Conservation (phyloP, 2,888 invertebrate species). For the Bruchidius siliquastri region DNA sequence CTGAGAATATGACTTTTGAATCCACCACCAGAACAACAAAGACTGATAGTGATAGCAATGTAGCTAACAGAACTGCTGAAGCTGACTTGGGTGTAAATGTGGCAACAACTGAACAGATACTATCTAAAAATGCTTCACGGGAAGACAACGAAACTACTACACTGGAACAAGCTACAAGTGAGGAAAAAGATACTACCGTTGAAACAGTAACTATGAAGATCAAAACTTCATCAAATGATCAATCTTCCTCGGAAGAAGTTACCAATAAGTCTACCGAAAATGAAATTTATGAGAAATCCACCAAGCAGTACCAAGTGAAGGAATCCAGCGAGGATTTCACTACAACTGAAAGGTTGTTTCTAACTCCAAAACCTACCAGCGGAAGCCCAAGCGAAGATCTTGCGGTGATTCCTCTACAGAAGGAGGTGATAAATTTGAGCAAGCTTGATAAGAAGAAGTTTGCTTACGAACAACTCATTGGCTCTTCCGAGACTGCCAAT, state of each 20-base stretch:
- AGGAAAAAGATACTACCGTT: not conserved
- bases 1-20: not conserved
- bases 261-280: conserved; percentile 8
- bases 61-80: not conserved
- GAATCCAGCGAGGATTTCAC: conserved; percentile 33
- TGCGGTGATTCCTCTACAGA: conserved; percentile 31
- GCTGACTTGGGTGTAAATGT: not conserved
- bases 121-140: not conserved
- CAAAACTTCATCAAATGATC: conserved; percentile 1
- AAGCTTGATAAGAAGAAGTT: conserved; percentile 13
- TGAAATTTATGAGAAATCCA: not conserved
- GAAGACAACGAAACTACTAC: not conserved
- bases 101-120: not conserved
- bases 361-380: conserved; percentile 30
- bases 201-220: conserved; percentile 10
- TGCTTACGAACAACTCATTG: not conserved
- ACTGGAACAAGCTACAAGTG: not conserved
- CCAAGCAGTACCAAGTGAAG: conserved; percentile 37
- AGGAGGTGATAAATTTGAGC: conserved; percentile 4
- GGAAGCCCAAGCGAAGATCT: conserved; percentile 27
- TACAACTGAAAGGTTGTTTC: conserved; percentile 36
- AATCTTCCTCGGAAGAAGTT: conserved; percentile 15
- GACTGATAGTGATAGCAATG: not conserved
- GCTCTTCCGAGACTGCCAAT: conserved; percentile 8
- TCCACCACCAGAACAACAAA: not conserved